Evolutionary conservation across 2,113 vertebrate genomes (phyloP).

Genomic region (Notothenia coriiceps): DNA sequence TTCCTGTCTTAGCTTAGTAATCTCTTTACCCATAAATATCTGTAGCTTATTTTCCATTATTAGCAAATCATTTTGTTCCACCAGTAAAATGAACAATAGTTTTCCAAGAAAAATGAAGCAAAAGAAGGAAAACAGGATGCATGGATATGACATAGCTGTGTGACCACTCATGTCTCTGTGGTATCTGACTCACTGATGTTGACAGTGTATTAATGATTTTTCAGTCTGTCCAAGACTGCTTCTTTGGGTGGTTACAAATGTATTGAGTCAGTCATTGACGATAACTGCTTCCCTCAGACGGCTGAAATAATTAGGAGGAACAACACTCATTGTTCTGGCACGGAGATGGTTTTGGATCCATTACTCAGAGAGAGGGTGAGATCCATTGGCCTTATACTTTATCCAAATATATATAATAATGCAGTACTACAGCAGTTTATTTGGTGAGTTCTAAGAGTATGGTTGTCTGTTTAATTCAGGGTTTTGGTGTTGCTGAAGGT

Average conservation of each 20-base stretch:
- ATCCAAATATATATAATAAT: not conserved
- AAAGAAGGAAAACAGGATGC: conserved; percentile 41
- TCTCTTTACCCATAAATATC: not conserved
- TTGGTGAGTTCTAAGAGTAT: not conserved
- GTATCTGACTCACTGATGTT: conserved; percentile 50
- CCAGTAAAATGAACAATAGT: not conserved
- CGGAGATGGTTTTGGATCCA: conserved; percentile 86
- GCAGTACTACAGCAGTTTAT: accelerated
- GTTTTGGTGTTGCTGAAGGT: conserved; percentile 92
- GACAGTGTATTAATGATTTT: not conserved
- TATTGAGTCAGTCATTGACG: conserved; percentile 44
- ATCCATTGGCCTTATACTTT: not conserved
- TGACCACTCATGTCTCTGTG: conserved; percentile 36
- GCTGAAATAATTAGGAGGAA: conserved; percentile 88
- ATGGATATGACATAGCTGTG: conserved; percentile 31
- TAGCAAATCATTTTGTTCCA: not conserved
- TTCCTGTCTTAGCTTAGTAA: no score
- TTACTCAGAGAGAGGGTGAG: conserved; percentile 92
- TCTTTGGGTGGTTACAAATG: not conserved
- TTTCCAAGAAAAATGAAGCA: not conserved
- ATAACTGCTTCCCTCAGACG: conserved; percentile 84
- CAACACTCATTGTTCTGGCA: conserved; percentile 85
- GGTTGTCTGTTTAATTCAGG: conserved; percentile 76
- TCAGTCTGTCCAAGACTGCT: not conserved
- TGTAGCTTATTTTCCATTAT: not conserved